Percentiles rank a stretch among this genome's conserved stretches.
Conservation (phyloP, 2,797 vertebrate genomes). For the Leucoraja ocellata region DNA sequence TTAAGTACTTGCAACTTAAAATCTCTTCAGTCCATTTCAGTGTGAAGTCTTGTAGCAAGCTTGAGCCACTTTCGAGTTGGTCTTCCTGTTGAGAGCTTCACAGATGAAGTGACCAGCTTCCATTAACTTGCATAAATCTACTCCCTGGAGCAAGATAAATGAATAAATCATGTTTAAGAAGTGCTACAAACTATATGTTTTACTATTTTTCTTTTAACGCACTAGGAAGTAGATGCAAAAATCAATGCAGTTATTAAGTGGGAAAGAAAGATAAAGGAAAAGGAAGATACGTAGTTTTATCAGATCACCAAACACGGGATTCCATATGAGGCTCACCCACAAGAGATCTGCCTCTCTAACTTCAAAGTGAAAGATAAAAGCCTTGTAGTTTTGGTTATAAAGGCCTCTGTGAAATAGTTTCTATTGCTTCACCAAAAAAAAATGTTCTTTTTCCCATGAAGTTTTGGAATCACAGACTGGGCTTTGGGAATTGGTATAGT, state of each 20-base stretch:
- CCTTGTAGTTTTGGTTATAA: no score
- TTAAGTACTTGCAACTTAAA: slow-evolving; percentile 16
- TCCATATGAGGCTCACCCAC: not conserved
- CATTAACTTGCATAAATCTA: slow-evolving; percentile 75
- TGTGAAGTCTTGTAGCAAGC: slow-evolving; percentile 58
- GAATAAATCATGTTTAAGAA: not conserved
- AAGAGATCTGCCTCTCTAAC: not conserved
- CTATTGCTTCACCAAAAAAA: not conserved
- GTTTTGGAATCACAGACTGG: not conserved
- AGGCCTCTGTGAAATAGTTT: no score
- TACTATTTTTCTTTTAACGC: not conserved
- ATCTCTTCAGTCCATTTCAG: slow-evolving; percentile 2
- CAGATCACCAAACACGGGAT: not conserved
- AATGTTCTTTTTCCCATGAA: not conserved
- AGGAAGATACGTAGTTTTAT: not conserved
- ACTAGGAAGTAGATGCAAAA: not conserved
- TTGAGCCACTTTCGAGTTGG: slow-evolving; percentile 81
- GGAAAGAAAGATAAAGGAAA: slow-evolving; percentile 49
- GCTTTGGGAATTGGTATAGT: not conserved
- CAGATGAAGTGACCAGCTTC: slow-evolving; percentile 84
- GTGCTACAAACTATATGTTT: not conserved
- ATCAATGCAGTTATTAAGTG: slow-evolving; percentile 51
- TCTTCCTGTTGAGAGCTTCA: slow-evolving; percentile 69
- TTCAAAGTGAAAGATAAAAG: not conserved
- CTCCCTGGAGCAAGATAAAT: slow-evolving; percentile 62